A percentile compares a stretch with the other conserved stretches of the same genome.
Evolutionary conservation across 2,888 invertebrate genomes (phyloP).

Genomic region (Acleris cristana): DNA sequence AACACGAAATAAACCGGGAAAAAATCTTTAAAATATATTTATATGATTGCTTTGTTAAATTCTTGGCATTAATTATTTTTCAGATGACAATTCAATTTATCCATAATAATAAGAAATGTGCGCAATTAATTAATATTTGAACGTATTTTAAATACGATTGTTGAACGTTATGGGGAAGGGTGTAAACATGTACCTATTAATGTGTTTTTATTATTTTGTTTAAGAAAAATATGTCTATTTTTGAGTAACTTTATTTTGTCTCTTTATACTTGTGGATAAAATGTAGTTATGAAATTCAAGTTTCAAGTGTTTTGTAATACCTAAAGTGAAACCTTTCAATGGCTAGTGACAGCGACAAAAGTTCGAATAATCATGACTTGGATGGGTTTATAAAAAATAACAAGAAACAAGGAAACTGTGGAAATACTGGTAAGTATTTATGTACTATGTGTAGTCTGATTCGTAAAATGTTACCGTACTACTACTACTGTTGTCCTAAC

Average conservation of each 20-base stretch:
- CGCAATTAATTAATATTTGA: constrained; percentile 44
- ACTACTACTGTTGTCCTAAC: constrained; percentile 22
- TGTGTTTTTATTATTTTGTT: constrained; percentile 55
- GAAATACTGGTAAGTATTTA: constrained; percentile 63
- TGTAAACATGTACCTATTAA: constrained; percentile 68
- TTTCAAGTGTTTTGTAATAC: constrained; percentile 24
- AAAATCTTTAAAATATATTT: neutral
- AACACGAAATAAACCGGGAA: neutral
- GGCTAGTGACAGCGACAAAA: constrained; percentile 82
- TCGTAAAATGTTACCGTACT: neutral
- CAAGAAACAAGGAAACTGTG: constrained; percentile 66
- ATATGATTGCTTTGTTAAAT: neutral
- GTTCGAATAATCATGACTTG: constrained; percentile 75
- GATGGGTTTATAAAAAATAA: constrained; percentile 71
- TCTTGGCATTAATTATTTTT: neutral
- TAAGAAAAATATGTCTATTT: constrained; percentile 23
- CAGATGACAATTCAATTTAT: neutral
- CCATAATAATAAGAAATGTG: neutral
- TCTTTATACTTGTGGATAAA: constrained; percentile 19
- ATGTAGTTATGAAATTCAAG: constrained; percentile 23
- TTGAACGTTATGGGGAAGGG: constrained; percentile 48
- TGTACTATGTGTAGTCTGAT: constrained; percentile 12
- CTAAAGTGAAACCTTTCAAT: constrained; percentile 65
- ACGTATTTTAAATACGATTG: constrained; percentile 42
- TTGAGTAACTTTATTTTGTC: constrained; percentile 2